phyloP scores from a whole-genome alignment of 2,888 invertebrate genomes.

The Itoplectis maculator region DNA sequence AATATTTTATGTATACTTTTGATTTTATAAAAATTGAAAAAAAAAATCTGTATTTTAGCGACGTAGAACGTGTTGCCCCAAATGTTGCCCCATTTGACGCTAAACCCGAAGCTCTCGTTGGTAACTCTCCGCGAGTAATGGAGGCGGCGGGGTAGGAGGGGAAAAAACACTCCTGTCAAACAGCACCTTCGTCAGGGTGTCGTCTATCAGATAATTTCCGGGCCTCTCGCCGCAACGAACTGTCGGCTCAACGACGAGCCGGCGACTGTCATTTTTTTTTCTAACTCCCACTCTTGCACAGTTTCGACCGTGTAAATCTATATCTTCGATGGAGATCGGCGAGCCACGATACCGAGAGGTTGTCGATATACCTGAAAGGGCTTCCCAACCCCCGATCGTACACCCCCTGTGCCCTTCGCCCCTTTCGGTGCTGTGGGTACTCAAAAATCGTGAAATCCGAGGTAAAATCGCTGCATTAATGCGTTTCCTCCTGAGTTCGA shows the following conservation, averaged over 20 bases:
- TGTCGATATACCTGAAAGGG: conserved; percentile 47
- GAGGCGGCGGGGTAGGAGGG: neutral
- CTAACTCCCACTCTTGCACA: conserved; percentile 30
- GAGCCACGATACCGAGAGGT: conserved; percentile 37
- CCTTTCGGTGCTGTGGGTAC: conserved; percentile 22
- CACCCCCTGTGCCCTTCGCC: neutral
- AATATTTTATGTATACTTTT: too few relatives aligned
- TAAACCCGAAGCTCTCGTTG: neutral
- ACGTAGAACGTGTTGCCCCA: neutral
- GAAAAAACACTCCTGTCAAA: conserved; percentile 34
- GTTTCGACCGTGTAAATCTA: conserved; percentile 49
- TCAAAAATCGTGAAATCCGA: conserved; percentile 9
- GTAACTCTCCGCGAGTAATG: neutral
- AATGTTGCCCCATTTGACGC: neutral
- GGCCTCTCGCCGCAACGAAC: conserved; percentile 8
- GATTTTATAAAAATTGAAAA: too few relatives aligned
- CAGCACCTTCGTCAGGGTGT: conserved; percentile 59
- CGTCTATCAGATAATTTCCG: conserved; percentile 62
- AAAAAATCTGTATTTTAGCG: too few relatives aligned
- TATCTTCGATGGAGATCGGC: conserved; percentile 58
- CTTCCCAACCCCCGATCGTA: conserved; percentile 9
- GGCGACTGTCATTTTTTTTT: conserved; percentile 54
- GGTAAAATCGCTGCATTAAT: conserved; percentile 31
- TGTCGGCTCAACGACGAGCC: conserved; percentile 36
- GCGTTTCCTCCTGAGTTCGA: conserved; percentile 7